These are phyloP conservation scores for Mongoloraphidia duomilia DNA, from an alignment of 2,888 invertebrate genomes.

Conservation along the genomic window DNA sequence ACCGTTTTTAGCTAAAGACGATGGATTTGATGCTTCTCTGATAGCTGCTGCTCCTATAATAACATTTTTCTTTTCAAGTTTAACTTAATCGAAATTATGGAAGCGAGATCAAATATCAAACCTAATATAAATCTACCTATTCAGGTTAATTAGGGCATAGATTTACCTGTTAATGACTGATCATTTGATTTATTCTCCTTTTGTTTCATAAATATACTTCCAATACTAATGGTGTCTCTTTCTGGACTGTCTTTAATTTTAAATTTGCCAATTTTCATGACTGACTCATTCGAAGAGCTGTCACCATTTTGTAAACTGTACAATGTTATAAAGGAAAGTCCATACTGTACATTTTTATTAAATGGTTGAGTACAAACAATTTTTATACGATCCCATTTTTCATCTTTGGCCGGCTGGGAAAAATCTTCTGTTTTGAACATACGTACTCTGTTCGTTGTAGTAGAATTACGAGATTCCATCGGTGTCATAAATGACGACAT, in stretches of 20 bases:
- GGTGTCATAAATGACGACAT: constrained; percentile 71
- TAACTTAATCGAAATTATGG: too few species aligned
- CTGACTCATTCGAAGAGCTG: constrained; percentile 1
- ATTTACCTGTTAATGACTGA: constrained; percentile 21
- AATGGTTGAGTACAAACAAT: constrained; percentile 79
- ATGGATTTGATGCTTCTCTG: constrained; percentile 24
- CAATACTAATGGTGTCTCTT: constrained; percentile 39
- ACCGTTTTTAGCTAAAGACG: constrained; percentile 9
- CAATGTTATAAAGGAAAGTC: constrained; percentile 60
- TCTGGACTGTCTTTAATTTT: constrained; percentile 39
- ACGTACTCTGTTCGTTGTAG: constrained; percentile 52
- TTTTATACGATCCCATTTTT: constrained; percentile 74
- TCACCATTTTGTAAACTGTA: constrained; percentile 3
- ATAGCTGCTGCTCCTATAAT: constrained; percentile 35
- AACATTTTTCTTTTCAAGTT: neutral
- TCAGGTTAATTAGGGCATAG: too few species aligned
- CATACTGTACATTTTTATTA: constrained; percentile 64
- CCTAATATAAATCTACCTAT: too few species aligned
- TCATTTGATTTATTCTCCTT: constrained; percentile 22
- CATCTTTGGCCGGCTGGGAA: constrained; percentile 33
- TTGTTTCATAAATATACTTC: constrained; percentile 46
- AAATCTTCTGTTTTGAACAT: constrained; percentile 53
- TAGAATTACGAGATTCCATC: constrained; percentile 51
- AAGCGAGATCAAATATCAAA: too few species aligned
- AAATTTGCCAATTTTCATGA: constrained; percentile 31